A percentile compares a stretch with the other conserved stretches of the same genome.
Evolutionary conservation across 2,888 invertebrate genomes (phyloP).

Genomic region (Eudemis profundana): DNA sequence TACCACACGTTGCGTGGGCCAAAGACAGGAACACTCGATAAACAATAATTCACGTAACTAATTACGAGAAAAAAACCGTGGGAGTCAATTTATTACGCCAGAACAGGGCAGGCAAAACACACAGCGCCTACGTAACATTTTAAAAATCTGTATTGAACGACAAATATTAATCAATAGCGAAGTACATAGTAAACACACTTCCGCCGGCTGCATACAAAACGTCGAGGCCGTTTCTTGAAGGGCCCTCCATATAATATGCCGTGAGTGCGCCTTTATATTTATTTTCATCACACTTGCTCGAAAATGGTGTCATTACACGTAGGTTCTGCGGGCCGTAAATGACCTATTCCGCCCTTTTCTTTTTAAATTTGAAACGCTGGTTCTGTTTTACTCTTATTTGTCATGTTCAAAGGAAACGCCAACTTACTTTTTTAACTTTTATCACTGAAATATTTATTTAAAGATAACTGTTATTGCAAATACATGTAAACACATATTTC

Average conservation of each 20-base stretch:
- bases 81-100: constrained; percentile 33
- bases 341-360: too few relatives aligned
- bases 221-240: constrained; percentile 37
- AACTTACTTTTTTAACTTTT: too few relatives aligned
- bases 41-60: constrained; percentile 42
- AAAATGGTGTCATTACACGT: too few relatives aligned
- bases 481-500: too few relatives aligned
- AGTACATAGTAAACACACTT: constrained; percentile 32
- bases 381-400: too few relatives aligned
- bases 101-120: constrained; percentile 21
- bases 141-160: constrained; percentile 37
- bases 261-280: constrained; percentile 21
- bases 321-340: too few relatives aligned
- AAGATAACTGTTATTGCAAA: too few relatives aligned
- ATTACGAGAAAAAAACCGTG: constrained; percentile 42
- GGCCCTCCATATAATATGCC: constrained; percentile 30
- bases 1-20: constrained; percentile 24
- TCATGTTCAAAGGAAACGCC: too few relatives aligned
- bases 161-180: constrained; percentile 38
- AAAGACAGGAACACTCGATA: constrained; percentile 26
- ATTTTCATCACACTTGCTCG: too few relatives aligned
- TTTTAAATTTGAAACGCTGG: too few relatives aligned
- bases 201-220: constrained; percentile 34
- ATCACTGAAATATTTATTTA: too few relatives aligned
- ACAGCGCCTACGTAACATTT: constrained; percentile 35